Conservation (phyloP, 2,113 vertebrate species). For the Physeter macrocephalus region DNA sequence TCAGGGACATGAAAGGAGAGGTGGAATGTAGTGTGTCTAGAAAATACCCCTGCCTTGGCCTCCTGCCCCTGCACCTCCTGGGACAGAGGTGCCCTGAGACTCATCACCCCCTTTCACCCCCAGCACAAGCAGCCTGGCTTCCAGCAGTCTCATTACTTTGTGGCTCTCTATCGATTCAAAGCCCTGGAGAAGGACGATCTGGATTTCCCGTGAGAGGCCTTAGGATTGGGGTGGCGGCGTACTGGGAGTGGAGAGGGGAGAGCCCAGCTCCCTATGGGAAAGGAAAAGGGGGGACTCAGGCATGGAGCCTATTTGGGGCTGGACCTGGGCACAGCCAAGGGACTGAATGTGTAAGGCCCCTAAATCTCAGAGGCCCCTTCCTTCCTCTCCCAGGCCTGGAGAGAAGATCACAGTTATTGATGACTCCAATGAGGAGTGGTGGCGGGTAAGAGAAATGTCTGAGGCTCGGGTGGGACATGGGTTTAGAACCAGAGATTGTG, state of each 20-base stretch:
- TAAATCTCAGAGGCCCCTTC: neutral
- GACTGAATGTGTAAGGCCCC: neutral
- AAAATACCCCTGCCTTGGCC: neutral
- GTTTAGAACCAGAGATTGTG: neutral
- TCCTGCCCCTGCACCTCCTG: too few species aligned
- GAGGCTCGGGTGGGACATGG: neutral
- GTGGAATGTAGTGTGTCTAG: neutral
- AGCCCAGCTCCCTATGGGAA: neutral
- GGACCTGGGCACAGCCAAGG: neutral
- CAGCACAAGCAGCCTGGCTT: constrained; percentile 90
- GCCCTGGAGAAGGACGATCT: constrained; percentile 94
- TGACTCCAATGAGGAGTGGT: constrained; percentile 99
- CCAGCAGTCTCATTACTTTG: constrained; percentile 93
- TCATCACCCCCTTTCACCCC: neutral
- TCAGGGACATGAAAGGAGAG: neutral
- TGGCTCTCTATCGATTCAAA: constrained; percentile 94
- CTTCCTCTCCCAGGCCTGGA: constrained; percentile 85
- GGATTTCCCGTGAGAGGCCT: constrained; percentile 90
- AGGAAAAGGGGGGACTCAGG: neutral
- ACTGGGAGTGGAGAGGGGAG: neutral
- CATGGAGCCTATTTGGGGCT: neutral
- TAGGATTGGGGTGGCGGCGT: neutral
- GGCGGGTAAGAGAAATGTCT: constrained; percentile 86
- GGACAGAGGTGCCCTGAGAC: neutral
- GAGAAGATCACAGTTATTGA: constrained; percentile 96